Conservation (phyloP, 2,888 invertebrate species). For the Melanchra persicariae region DNA sequence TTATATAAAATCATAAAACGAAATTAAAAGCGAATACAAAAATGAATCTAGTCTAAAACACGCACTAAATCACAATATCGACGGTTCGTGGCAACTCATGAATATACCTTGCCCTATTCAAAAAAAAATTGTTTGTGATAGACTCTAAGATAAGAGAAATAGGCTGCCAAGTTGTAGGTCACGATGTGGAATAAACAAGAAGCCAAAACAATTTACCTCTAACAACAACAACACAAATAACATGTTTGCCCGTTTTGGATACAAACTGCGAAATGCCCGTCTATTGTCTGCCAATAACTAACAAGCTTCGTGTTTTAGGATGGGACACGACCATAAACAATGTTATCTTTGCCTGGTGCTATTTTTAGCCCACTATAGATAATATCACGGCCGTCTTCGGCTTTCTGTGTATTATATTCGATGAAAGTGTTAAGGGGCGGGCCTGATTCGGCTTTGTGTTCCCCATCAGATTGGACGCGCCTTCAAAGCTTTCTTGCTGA, state of each 20-base stretch:
- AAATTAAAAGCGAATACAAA: neutral
- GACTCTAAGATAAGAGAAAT: conserved; percentile 19
- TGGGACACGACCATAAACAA: conserved; percentile 48
- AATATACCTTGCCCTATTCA: conserved; percentile 1
- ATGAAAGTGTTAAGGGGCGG: conserved; percentile 50
- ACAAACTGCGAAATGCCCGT: conserved; percentile 13
- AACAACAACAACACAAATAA: conserved; percentile 33
- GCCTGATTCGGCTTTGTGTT: conserved; percentile 22
- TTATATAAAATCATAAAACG: neutral
- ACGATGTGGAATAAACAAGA: conserved; percentile 32
- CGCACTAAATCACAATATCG: neutral
- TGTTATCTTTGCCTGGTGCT: conserved; percentile 58
- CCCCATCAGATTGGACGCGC: conserved; percentile 44
- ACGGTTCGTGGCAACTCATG: neutral
- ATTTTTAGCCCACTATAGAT: conserved; percentile 61
- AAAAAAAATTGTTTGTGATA: conserved; percentile 13
- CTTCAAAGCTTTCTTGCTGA: conserved; percentile 53
- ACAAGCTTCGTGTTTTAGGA: conserved; percentile 39
- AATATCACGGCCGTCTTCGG: conserved; percentile 53
- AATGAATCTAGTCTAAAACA: neutral
- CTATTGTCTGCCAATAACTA: conserved; percentile 45
- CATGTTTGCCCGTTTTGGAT: conserved; percentile 24
- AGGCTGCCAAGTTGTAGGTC: conserved; percentile 17
- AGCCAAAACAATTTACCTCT: conserved; percentile 29
- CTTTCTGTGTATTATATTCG: conserved; percentile 49